Evolutionary conservation across 2,797 vertebrate genomes (phyloP).

Genomic region (Ctenopoma kingsleyae): DNA sequence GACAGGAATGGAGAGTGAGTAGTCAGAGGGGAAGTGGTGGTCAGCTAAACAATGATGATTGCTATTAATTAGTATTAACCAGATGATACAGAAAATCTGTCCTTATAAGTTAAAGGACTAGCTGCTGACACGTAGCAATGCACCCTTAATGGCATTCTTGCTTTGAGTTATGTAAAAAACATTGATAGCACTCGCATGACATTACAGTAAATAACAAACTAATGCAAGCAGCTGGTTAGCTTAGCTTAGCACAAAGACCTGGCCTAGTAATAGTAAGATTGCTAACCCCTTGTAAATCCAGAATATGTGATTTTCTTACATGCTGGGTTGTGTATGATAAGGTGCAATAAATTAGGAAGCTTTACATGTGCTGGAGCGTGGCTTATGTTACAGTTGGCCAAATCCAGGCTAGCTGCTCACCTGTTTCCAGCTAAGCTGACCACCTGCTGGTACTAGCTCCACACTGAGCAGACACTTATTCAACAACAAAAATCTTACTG

Average conservation of each 20-base stretch:
- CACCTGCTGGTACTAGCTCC: background rate
- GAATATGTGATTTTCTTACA: background rate
- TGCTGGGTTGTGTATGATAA: background rate
- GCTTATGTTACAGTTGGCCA: background rate
- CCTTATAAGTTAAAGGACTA: slow-evolving; percentile 4
- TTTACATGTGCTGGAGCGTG: background rate
- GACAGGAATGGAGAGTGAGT: slow-evolving; percentile 21
- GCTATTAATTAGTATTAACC: slow-evolving; percentile 33
- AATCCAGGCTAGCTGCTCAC: background rate
- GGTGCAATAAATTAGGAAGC: too few relatives aligned
- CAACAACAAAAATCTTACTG: background rate
- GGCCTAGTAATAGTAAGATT: background rate
- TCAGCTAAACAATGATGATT: too few relatives aligned
- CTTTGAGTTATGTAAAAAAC: background rate
- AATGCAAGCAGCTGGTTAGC: background rate
- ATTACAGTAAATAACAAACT: background rate
- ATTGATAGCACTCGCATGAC: background rate
- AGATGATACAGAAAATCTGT: slow-evolving; percentile 11
- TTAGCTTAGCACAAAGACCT: background rate
- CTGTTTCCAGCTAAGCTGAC: background rate
- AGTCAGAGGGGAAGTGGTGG: slow-evolving; percentile 22
- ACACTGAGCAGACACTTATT: background rate
- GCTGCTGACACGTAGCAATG: background rate
- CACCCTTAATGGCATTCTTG: background rate
- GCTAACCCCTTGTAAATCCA: background rate